Percentiles rank a stretch among this genome's conserved stretches.
Evolutionary conservation across 2,888 invertebrate genomes (phyloP).

Genomic region (Pemphredon lugubris): DNA sequence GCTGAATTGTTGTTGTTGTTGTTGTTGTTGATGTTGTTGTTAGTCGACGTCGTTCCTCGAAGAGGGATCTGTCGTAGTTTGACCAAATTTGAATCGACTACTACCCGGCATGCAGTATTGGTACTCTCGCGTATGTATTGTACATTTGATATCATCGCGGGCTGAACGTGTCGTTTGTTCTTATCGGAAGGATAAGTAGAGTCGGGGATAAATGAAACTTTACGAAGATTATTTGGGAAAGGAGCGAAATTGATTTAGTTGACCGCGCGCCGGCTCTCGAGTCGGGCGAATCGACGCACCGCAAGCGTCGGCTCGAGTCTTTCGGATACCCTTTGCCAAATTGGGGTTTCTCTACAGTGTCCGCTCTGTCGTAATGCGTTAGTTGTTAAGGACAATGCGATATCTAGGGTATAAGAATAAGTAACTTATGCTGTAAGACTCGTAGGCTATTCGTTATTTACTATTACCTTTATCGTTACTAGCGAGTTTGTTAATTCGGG

Average conservation of each 20-base stretch:
- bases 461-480: slow-evolving; percentile 66
- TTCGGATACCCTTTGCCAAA: slow-evolving; percentile 9
- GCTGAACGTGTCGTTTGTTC: too few species aligned
- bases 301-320: neutral
- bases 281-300: neutral
- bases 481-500: slow-evolving; percentile 57
- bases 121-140: slow-evolving; percentile 12
- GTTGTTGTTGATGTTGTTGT: too few species aligned
- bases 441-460: slow-evolving; percentile 65
- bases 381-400: slow-evolving; percentile 57
- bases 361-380: slow-evolving; percentile 34
- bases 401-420: slow-evolving; percentile 58
- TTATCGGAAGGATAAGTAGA: too few species aligned
- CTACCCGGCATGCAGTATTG: slow-evolving; percentile 41
- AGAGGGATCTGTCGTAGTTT: too few species aligned
- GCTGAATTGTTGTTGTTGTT: too few species aligned
- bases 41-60: too few species aligned
- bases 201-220: too few species aligned
- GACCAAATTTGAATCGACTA: neutral
- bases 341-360: slow-evolving; percentile 21
- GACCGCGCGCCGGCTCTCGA: too few species aligned
- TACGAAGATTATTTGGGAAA: too few species aligned
- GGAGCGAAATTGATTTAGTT: too few species aligned
- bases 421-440: slow-evolving; percentile 68
- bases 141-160: too few species aligned